Base-by-base conservation (phyloP, 2,888 invertebrate species). In the Euspilapteryx auroguttella region DNA sequence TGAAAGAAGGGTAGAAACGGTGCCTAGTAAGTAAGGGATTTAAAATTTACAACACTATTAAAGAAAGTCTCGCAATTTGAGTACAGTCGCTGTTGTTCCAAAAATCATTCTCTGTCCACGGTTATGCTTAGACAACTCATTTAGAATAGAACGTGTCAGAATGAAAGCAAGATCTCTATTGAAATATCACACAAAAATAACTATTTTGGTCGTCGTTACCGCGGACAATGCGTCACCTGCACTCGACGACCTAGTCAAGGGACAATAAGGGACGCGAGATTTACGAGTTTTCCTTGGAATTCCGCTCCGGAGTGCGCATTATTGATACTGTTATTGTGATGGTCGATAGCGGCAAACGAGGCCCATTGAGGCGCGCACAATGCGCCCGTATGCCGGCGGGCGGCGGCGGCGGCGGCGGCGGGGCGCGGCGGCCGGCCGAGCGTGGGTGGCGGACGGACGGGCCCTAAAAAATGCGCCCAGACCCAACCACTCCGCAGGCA, bases 261-360 rank as follows among this genome's bases (percentile, higher is more conserved):
- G 47, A 65, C 58, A 65, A 65, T 52, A 52, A 45, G 41, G 22
- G 30, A 44, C 39, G 45, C 39, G 45, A 54, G 59, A 65, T 63
- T 63, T 64, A 65, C 55, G 58, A 66, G 50, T 42, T 45, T 63
- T 66, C 58, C 58, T 43, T 49, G 52, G 59, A 69, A 71, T 37
- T 37, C 44, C 45, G 44, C 50, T 54, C 27, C 28, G 29, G 49
- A 44, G 44, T 55, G 49, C 53, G 54, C 47, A 55, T 64, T 63
- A 69, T 65, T 66, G 64, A 61, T 61, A 61, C 59, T 71, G 66
- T 64, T 63, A 68, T 73, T 71, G 71, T 71, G 52, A 58, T 42
- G 51, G 45, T 40, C 56, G 54, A 65, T 62, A 58, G 59, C 55
- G 56, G 64, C 61, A 56, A 62, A 62, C 56, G 66, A 64, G 61